Evolutionary conservation across 2,888 invertebrate genomes (phyloP).

Genomic region (Crematogaster levior): DNA sequence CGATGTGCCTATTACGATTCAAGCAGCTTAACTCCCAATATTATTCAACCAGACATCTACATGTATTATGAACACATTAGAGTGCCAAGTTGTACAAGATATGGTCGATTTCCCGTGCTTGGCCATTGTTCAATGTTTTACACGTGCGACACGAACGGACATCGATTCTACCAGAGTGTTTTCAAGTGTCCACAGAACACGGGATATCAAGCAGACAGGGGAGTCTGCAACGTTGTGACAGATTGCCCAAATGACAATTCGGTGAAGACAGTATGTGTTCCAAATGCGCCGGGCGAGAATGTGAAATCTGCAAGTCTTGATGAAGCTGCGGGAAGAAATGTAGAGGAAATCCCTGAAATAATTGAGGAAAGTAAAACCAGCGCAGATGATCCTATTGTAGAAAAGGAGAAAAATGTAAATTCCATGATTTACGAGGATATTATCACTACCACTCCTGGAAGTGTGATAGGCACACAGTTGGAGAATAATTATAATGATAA

Average conservation of each 20-base stretch:
- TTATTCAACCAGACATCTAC: slow-evolving; percentile 57
- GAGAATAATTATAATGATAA: slow-evolving; percentile 1
- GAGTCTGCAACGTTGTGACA: slow-evolving; percentile 64
- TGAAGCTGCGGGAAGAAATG: background rate
- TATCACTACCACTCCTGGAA: background rate
- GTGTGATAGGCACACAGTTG: background rate
- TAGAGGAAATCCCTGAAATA: background rate
- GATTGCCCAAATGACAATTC: slow-evolving; percentile 28
- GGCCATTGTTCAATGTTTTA: slow-evolving; percentile 85
- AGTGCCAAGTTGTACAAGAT: slow-evolving; percentile 74
- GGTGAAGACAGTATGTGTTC: slow-evolving; percentile 24
- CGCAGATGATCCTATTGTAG: background rate
- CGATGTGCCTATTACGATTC: slow-evolving; percentile 63
- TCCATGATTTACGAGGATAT: background rate
- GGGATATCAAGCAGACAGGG: slow-evolving; percentile 69
- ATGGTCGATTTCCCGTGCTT: slow-evolving; percentile 84
- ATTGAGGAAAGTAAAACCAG: background rate
- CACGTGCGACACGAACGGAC: slow-evolving; percentile 82
- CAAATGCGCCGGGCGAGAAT: slow-evolving; percentile 10
- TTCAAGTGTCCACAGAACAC: slow-evolving; percentile 77
- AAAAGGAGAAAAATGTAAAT: background rate
- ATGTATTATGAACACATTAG: slow-evolving; percentile 74
- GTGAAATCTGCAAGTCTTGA: background rate
- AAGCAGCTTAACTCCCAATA: background rate
- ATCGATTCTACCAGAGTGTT: slow-evolving; percentile 82